These are phyloP conservation scores for Simalia tracyae DNA, from an alignment of 2,797 vertebrate genomes.

Conservation along the genomic window DNA sequence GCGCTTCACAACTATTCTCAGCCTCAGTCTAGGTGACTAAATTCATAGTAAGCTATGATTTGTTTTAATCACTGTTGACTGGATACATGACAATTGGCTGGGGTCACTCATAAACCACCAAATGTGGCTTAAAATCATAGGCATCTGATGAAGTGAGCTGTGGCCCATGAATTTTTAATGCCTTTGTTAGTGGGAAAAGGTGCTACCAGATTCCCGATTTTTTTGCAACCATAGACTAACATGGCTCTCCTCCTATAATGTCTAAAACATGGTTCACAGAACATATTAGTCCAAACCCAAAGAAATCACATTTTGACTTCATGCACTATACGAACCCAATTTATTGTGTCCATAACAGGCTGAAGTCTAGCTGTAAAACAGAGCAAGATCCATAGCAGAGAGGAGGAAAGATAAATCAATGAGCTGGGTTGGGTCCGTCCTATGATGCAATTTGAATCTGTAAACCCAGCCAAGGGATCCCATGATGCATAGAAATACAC, in stretches of 20 bases:
- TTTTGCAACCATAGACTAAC: background rate
- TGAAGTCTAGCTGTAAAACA: background rate
- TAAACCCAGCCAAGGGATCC: background rate
- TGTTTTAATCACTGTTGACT: background rate
- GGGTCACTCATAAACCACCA: background rate
- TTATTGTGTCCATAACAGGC: background rate
- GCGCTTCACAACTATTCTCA: background rate
- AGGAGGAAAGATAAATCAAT: background rate
- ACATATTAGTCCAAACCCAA: background rate
- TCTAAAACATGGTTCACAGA: background rate
- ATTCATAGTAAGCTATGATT: background rate
- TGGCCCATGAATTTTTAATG: background rate
- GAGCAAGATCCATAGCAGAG: background rate
- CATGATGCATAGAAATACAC: too few relatives aligned
- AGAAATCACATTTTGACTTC: background rate
- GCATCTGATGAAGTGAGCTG: background rate
- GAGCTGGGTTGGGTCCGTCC: background rate
- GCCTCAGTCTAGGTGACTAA: background rate
- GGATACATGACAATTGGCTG: background rate
- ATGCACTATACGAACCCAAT: background rate
- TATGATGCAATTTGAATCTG: background rate
- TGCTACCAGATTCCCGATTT: background rate
- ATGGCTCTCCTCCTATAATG: background rate
- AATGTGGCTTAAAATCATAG: background rate
- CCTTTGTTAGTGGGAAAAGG: background rate